Base-by-base conservation (phyloP, 2,888 invertebrate species). In the Drosophila infuscata region DNA sequence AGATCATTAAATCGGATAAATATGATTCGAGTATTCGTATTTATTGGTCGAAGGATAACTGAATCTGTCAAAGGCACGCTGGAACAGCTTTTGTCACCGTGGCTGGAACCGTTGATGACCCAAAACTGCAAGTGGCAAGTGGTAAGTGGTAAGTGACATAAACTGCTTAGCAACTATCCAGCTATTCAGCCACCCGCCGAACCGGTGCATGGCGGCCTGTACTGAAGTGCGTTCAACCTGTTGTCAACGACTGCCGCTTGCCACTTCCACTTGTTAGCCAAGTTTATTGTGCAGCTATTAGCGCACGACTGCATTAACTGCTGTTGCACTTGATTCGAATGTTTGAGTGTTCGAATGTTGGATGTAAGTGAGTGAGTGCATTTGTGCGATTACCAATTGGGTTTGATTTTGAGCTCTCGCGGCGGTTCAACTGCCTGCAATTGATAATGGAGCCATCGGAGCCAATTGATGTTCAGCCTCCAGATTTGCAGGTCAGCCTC, bases 211-310 rank as follows among this genome's bases (percentile, higher is more conserved):
- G 20, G 15, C 17, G n/a, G 38, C 15, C 30, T 53, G 54, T 63
- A 15, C 29, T 48, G 36, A 25, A 72, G 75, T 62, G 68, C 82
- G 64, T 88, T 82, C 87, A 82, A 81, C 85, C 53, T 63, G 61
- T n/a, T 61, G 60, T 36, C 46, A 52, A 38, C 33, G 48, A 59
- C 60, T 79, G 68, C 65, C 46, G 46, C 49, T 33, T 58, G 38
- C 48, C 78, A 77, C 46, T 61, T 54, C 82, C 84, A 81, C 89
- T 83, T 65, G 83, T 77, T 81, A 53, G 89, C 83, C 83, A 66
- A 49, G 85, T 82, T 89, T 84, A 81, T 89, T 78, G 79, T 74
- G 62, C 74, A 69, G 20, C 63, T 43, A 80, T 76, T 75, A 76
- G 57, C 43, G 58, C 29, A 38, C 70, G 32, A 36, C 43, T 36